phyloP scores from a whole-genome alignment of 2,888 invertebrate genomes.

The Ellobium chinense region DNA sequence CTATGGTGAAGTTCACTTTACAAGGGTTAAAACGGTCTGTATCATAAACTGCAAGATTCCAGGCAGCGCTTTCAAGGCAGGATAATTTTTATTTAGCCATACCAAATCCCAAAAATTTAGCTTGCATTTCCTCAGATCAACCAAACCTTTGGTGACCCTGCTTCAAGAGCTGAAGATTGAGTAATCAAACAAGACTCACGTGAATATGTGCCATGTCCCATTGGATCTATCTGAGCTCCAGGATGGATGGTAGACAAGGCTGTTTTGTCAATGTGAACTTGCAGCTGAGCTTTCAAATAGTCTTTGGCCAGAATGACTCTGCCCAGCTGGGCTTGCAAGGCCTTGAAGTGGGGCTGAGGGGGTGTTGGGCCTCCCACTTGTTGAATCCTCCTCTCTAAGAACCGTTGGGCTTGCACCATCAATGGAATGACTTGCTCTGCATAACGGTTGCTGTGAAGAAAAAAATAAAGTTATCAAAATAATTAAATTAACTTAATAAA shows the following conservation, averaged over 20 bases:
- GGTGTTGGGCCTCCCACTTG: slow-evolving; percentile 63
- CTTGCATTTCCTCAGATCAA: no score
- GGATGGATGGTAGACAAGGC: slow-evolving; percentile 56
- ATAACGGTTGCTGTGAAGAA: slow-evolving; percentile 73
- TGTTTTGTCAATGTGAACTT: slow-evolving; percentile 59
- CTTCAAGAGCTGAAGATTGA: no score
- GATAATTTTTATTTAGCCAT: no score
- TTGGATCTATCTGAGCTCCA: slow-evolving; percentile 74
- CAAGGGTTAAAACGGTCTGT: no score
- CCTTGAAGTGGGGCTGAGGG: slow-evolving; percentile 73
- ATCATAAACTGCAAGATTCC: no score
- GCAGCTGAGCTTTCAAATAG: slow-evolving; percentile 72
- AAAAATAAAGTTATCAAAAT: neutral
- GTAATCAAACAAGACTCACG: no score
- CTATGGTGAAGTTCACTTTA: no score
- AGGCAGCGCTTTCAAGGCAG: no score
- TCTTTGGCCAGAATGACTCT: slow-evolving; percentile 67
- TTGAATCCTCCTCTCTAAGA: slow-evolving; percentile 64
- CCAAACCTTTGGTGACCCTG: no score
- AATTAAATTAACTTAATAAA: neutral
- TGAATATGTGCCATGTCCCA: slow-evolving; percentile 71
- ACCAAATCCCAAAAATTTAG: no score
- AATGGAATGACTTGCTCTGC: slow-evolving; percentile 76
- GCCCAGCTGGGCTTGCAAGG: slow-evolving; percentile 62
- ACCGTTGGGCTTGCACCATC: slow-evolving; percentile 75